Evolutionary conservation across 1,140 invertebrate genomes (phyloP), one percentile per base, ranked within the genome.

Genomic region (Acyrthosiphon pisum): DNA sequence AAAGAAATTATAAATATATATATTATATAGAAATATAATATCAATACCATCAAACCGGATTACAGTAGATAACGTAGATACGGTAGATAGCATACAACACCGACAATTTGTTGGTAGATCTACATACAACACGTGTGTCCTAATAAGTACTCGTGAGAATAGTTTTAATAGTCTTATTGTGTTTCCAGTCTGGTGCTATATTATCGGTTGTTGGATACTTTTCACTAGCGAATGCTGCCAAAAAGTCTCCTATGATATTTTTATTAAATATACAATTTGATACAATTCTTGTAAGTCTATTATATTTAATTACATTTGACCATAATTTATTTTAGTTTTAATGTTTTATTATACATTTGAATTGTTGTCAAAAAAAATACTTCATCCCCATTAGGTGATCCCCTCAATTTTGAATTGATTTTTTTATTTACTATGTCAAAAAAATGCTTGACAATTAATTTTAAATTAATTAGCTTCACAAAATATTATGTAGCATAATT

Each of bases 121-220:
- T n/a, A 3, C 37, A 41, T 41, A 41, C 37, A 41, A 1, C 37
- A 41, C 37, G 37, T 41, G 37, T 41, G 37, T 3, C 37, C n/a
- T n/a, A n/a, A n/a, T 41, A 93, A 46, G 20, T 93, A 86, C 41
- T 41, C 88, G 1, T 26, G 30, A 46, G 26, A 88, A 30, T 92
- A 68, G 23, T 56, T 41, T 76, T 50, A 44, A 37, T 89, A 93
- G 94, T 93, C n/a, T 91, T 81, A 93, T 91, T 93, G 22, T 92
- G 94, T 94, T 96, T 96, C 93, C 95, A 99, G 98, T 99, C 98
- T 76, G 99, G 99, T 89, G 98, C 99, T 87, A 98, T 99, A 94
- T 97, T 99, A 97, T 97, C 97, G 23, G 95, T 99, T 37, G 95
- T 99, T 90, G 97, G 97, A 56, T 98, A 97, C 95, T 97, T 98